These are phyloP conservation scores for Perizoma affinitatum DNA, from an alignment of 2,888 invertebrate species.

Conservation along the genomic window DNA sequence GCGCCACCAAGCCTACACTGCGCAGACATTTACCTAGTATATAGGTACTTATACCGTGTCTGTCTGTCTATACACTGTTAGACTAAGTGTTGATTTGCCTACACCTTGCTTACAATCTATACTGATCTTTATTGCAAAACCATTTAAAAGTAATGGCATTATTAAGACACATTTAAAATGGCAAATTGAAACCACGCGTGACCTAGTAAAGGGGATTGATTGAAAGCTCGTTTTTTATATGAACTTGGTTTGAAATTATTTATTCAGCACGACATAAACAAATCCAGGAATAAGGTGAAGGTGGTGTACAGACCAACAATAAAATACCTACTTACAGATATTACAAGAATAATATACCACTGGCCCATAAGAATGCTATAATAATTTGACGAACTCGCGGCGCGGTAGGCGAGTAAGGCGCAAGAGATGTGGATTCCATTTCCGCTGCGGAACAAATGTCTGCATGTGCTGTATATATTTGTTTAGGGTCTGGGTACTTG, in stretches of 20 bases:
- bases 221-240: neutral
- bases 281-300: too few species aligned
- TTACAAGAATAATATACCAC: too few species aligned
- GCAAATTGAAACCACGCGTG: constrained; percentile 17
- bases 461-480: too few species aligned
- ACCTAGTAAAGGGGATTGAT: constrained; percentile 7
- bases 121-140: constrained; percentile 29
- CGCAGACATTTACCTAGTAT: constrained; percentile 3
- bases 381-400: too few species aligned
- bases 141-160: constrained; percentile 27
- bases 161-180: constrained; percentile 23
- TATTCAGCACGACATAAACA: too few species aligned
- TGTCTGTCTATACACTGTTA: neutral
- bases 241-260: neutral
- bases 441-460: too few species aligned
- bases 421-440: too few species aligned
- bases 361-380: too few species aligned
- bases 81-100: constrained; percentile 9
- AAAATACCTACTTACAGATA: too few species aligned
- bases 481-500: too few species aligned
- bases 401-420: too few species aligned
- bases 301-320: too few species aligned
- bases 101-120: constrained; percentile 16
- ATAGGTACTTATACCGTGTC: neutral
- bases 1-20: constrained; percentile 14